These are phyloP conservation scores for Sarcophaga caerulescens DNA, from an alignment of 2,888 invertebrate genomes.

Conservation along the genomic window DNA sequence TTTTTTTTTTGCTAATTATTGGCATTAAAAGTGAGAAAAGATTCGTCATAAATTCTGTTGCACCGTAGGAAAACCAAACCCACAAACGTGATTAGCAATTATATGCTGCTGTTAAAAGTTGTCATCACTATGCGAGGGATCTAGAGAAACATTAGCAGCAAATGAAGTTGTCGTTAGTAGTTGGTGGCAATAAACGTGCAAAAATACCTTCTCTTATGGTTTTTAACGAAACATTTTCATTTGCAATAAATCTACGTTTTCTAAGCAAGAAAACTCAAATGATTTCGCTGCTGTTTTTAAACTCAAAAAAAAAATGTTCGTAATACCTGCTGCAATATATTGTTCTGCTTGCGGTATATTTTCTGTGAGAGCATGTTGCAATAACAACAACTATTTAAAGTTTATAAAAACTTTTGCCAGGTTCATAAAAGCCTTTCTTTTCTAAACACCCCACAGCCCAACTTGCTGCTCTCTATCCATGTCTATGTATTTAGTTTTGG, in stretches of 20 bases:
- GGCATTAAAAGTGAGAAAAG: conserved; percentile 18
- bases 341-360: background rate
- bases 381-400: conserved; percentile 20
- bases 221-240: conserved; percentile 17
- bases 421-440: conserved; percentile 15
- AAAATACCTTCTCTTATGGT: background rate
- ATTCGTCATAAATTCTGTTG: conserved; percentile 15
- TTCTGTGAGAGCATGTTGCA: background rate
- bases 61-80: conserved; percentile 7
- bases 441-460: background rate
- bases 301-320: conserved; percentile 17
- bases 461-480: too few species aligned
- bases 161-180: conserved; percentile 5
- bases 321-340: background rate
- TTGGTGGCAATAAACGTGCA: background rate
- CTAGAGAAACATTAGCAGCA: background rate
- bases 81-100: conserved; percentile 57
- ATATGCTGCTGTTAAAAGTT: conserved; percentile 48
- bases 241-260: conserved; percentile 57
- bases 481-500: background rate
- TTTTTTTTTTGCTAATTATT: conserved; percentile 34
- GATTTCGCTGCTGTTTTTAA: too few species aligned
- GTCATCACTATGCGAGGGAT: conserved; percentile 14
- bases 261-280: conserved; percentile 2
- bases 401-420: conserved; percentile 50